phyloP scores from a whole-genome alignment of 2,113 vertebrate species.

The Orthonyx spaldingii region DNA sequence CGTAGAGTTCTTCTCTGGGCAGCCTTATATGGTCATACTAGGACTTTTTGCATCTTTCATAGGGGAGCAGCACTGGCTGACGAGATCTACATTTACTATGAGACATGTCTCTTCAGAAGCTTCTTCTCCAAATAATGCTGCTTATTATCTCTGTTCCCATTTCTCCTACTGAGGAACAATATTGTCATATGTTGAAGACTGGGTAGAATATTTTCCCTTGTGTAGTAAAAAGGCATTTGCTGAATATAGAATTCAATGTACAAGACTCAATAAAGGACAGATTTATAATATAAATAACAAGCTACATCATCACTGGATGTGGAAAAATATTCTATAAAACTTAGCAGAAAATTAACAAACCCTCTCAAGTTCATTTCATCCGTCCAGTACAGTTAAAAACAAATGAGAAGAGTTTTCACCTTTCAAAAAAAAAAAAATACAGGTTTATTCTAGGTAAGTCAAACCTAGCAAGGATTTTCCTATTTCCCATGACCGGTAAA shows the following conservation, averaged over 20 bases:
- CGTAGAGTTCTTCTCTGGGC: neutral
- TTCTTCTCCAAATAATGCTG: neutral
- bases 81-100: neutral
- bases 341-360: neutral
- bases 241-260: neutral
- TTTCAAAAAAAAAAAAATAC: neutral
- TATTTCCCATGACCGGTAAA: neutral
- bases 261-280: neutral
- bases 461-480: neutral
- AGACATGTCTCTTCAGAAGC: neutral
- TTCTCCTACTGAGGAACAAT: neutral
- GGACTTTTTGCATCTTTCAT: neutral
- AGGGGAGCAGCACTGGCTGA: neutral
- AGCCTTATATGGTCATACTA: rapidly evolving
- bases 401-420: neutral
- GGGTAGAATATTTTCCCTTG: neutral
- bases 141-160: neutral
- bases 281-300: neutral
- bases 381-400: neutral
- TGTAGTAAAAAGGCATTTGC: neutral
- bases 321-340: neutral
- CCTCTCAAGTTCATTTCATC: neutral
- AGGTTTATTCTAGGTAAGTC: neutral
- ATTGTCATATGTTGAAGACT: neutral
- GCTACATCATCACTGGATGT: neutral